Conservation (phyloP, 2,888 invertebrate genomes). For the Macropis europaea region DNA sequence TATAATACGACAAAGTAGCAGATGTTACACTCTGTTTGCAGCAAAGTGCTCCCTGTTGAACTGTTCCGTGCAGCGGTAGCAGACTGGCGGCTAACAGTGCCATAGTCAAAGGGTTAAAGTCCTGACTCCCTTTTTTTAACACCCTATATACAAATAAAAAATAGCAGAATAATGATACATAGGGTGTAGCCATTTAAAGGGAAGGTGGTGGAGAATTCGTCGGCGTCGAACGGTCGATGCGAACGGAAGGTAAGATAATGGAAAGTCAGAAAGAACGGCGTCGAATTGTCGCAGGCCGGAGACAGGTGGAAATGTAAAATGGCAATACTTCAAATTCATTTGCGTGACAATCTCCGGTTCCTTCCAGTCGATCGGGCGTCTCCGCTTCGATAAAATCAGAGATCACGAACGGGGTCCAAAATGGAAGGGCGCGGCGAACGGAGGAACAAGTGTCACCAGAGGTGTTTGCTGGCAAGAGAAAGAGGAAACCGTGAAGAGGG, state of each 20-base stretch:
- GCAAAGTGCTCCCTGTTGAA: too few relatives aligned
- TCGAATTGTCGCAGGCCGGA: conserved; percentile 25
- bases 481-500: neutral
- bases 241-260: conserved; percentile 59
- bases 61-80: too few relatives aligned
- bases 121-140: too few relatives aligned
- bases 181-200: conserved; percentile 3
- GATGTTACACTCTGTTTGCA: too few relatives aligned
- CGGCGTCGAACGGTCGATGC: conserved; percentile 12
- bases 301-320: conserved; percentile 64
- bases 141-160: too few relatives aligned
- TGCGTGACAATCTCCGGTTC: conserved; percentile 67
- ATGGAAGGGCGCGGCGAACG: neutral
- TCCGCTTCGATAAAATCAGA: conserved; percentile 58
- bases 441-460: neutral
- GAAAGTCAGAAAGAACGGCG: conserved; percentile 55
- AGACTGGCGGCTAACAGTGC: too few relatives aligned
- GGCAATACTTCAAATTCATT: conserved; percentile 71
- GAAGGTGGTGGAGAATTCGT: conserved; percentile 6
- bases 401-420: conserved; percentile 20
- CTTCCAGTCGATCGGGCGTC: conserved; percentile 46
- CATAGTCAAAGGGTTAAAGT: too few relatives aligned
- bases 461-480: conserved; percentile 1
- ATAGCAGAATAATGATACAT: conserved; percentile 1
- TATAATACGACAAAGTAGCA: too few relatives aligned